Evolutionary conservation across 2,797 vertebrate species (phyloP).

Genomic region (Toxotes lorentzi): DNA sequence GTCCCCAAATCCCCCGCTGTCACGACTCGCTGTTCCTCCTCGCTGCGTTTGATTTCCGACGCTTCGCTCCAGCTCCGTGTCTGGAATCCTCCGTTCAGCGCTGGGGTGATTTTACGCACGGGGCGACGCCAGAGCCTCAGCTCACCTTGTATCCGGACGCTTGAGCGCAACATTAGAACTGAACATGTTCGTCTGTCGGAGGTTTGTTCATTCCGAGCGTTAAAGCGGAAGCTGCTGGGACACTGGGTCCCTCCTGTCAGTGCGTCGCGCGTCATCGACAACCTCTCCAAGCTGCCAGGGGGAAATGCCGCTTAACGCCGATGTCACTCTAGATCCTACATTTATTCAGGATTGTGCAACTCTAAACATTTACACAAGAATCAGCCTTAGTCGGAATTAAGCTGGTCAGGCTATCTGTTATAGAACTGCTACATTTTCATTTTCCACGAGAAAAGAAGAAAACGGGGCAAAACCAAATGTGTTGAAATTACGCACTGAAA

Average conservation of each 20-base stretch:
- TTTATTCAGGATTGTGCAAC: background rate
- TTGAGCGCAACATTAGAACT: too few species aligned
- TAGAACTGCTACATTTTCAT: background rate
- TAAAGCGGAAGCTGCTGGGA: background rate
- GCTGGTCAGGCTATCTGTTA: rapidly evolving
- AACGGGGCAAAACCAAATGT: background rate
- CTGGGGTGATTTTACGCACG: conserved; percentile 58
- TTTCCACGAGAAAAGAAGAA: background rate
- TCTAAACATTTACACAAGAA: background rate
- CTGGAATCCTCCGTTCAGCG: background rate
- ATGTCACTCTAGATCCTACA: background rate
- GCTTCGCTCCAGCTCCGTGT: too few species aligned
- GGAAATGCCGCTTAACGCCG: background rate
- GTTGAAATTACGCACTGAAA: conserved; percentile 21
- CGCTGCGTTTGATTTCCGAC: background rate
- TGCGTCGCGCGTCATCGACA: conserved; percentile 38
- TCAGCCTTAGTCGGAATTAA: too few species aligned
- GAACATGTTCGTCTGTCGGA: background rate
- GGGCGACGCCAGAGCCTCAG: background rate
- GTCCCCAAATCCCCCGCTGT: background rate
- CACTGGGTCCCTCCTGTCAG: background rate
- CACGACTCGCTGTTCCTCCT: background rate
- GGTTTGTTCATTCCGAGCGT: background rate
- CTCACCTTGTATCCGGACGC: background rate
- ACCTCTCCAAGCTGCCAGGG: conserved; percentile 29